Base-by-base conservation (phyloP, 1,140 invertebrate species). In the Scaptodrosophila lebanonensis region DNA sequence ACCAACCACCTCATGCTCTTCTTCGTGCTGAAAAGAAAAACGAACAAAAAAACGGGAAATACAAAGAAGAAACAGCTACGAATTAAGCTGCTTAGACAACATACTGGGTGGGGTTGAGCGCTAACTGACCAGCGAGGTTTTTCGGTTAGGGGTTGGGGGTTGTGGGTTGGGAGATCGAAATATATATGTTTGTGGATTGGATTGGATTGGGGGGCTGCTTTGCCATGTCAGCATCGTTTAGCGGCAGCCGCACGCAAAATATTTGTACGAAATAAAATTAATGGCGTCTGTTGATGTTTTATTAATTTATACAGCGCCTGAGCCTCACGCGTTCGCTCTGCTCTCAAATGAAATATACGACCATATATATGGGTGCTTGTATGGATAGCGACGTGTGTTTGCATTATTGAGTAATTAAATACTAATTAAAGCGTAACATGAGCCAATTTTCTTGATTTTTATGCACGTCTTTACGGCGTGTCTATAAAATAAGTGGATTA, bases 391-490 rank as follows among this genome's bases (percentile, higher is more conserved):
- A 63, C 66, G 76, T 57, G 69, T 82, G 69, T 58, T 69, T 75
- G 69, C 70, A 75, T 82, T 75, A 82, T 82, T 82, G 66, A 82
- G 70, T 75, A 82, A 82, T 82, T 82, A 82, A 82, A 82, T 82
- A 75, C 75, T 75, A 82, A 82, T 82, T 82, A 82, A 82, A 75
- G 75, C 66, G 75, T 66, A 75, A 82, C 66, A 63, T 66, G 69
- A 82, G 66, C 69, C 65, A 43, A 60, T 60, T 60, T 60, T 48
- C 43, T 15, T 33, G 40, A 60, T 47, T 27, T 20, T 38, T 32
- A 17, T 40, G 5, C 16, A 16, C 20, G 18, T 52, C 0, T 22
- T 13, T n/a, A 11, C n/a, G 2, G 3, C n/a, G 15, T 16, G 32
- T 3, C 17, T 16, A 15, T 11, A 11, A 20, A 17, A 18, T 18